These are phyloP conservation scores for Tiliacea citrago DNA, from an alignment of 2,888 invertebrate genomes.

Conservation along the genomic window DNA sequence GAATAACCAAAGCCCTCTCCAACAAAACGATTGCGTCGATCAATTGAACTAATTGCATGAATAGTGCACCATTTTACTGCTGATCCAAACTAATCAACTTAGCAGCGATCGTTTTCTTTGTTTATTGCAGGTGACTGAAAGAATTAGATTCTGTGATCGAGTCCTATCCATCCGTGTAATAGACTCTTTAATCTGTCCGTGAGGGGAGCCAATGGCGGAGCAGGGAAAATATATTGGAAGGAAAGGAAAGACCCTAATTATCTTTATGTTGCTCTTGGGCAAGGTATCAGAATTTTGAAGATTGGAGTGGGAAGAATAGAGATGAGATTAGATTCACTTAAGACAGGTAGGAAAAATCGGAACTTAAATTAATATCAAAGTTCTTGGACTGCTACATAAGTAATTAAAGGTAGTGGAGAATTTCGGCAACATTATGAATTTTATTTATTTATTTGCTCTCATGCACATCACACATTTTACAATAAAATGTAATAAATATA, in stretches of 20 bases:
- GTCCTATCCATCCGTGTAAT: conserved; percentile 66
- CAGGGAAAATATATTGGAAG: conserved; percentile 54
- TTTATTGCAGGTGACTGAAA: conserved; percentile 55
- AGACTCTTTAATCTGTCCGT: conserved; percentile 64
- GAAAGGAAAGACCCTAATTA: conserved; percentile 56
- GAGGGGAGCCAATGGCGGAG: conserved; percentile 43
- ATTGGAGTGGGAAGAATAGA: conserved; percentile 5
- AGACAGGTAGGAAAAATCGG: background rate
- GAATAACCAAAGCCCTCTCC: background rate
- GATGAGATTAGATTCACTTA: conserved; percentile 1
- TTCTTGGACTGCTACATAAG: background rate
- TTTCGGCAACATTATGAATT: background rate
- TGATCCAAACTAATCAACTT: conserved; percentile 43
- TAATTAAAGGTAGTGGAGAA: background rate
- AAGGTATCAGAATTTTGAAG: conserved; percentile 40
- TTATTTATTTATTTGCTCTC: no score
- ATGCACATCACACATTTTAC: no score
- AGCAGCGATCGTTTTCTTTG: conserved; percentile 45
- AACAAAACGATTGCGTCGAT: background rate
- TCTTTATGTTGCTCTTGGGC: conserved; percentile 59
- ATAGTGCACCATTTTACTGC: conserved; percentile 31
- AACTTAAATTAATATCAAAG: background rate
- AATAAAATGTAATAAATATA: no score
- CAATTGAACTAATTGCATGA: conserved; percentile 35
- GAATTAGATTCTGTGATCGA: conserved; percentile 64